Evolutionary conservation across 2,797 vertebrate genomes (phyloP).

Genomic region (Octomys mimax): DNA sequence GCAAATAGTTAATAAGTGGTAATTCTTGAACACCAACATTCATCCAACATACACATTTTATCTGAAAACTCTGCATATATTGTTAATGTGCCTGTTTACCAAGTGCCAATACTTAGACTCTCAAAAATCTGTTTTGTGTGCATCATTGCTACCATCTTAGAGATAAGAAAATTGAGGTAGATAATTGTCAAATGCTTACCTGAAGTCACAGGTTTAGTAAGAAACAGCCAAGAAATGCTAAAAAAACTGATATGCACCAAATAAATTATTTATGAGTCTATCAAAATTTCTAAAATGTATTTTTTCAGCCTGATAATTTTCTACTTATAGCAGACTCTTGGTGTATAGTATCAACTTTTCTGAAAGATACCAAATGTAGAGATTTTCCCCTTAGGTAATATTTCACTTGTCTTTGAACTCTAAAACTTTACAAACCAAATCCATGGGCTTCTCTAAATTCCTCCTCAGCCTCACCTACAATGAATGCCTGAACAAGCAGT

Average conservation of each 20-base stretch:
- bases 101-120: background rate
- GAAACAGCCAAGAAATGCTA: background rate
- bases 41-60: background rate
- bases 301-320: background rate
- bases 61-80: background rate
- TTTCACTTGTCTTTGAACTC: background rate
- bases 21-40: background rate
- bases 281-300: background rate
- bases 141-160: background rate
- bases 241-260: background rate
- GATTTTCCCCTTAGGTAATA: background rate
- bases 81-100: background rate
- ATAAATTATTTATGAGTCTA: background rate
- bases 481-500: conserved; percentile 3
- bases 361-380: background rate
- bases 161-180: background rate
- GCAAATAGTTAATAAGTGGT: background rate
- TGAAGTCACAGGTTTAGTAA: background rate
- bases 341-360: background rate
- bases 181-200: background rate
- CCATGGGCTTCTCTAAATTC: background rate
- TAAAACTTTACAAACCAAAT: background rate
- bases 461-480: background rate
- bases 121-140: background rate
- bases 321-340: background rate